These are phyloP conservation scores for Anguilla marmorata DNA, from an alignment of 2,797 vertebrate species.

Conservation along the genomic window DNA sequence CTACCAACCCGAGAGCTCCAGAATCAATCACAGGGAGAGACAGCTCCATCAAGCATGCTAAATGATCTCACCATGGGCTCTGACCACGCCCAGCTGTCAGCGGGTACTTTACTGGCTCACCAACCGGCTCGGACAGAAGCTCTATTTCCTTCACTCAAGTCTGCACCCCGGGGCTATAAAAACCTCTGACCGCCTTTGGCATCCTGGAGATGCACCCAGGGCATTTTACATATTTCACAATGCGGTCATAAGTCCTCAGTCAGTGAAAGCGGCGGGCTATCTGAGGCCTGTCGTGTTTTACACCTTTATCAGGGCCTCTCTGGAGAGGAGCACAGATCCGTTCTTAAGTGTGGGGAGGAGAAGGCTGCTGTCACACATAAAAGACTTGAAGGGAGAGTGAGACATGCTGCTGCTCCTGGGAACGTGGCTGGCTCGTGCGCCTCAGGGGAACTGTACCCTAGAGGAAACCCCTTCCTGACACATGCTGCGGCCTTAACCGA, in stretches of 20 bases:
- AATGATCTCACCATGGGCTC: constrained; percentile 12
- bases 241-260: not conserved
- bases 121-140: not conserved
- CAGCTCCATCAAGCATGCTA: constrained; percentile 24
- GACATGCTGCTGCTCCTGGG: not conserved
- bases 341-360: constrained; percentile 14
- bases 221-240: constrained; percentile 12
- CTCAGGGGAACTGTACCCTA: not conserved
- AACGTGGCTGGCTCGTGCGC: not conserved
- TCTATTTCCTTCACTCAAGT: not conserved
- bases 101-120: not conserved
- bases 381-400: constrained; percentile 16
- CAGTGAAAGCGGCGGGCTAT: not conserved
- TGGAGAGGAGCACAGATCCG: not conserved
- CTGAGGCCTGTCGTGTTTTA: not conserved
- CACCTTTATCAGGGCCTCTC: constrained; percentile 18
- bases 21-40: constrained; percentile 31
- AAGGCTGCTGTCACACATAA: constrained; percentile 22
- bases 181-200: not conserved
- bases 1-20: constrained; percentile 27
- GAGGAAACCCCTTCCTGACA: not conserved
- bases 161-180: not conserved
- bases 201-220: not conserved
- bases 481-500: not conserved
- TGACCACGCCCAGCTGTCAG: constrained; percentile 7